phyloP scores from a whole-genome alignment of 2,888 invertebrate genomes.

The Ditylenchus weischeri region DNA sequence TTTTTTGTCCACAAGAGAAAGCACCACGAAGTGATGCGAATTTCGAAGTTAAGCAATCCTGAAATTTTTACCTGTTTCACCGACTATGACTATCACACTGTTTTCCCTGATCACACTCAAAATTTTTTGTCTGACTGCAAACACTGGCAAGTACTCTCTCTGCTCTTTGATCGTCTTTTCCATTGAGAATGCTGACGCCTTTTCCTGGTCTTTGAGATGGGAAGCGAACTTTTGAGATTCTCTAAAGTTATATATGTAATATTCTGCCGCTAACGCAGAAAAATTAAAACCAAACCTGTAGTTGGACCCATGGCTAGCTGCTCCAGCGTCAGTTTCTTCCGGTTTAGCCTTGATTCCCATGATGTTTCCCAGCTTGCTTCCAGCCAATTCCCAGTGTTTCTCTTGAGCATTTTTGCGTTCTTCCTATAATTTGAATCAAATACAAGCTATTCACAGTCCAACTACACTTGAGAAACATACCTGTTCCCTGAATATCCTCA shows the following conservation, averaged over 20 bases:
- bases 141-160: slow-evolving; percentile 85
- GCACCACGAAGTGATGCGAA: neutral
- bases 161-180: slow-evolving; percentile 75
- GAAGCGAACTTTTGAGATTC: slow-evolving; percentile 94
- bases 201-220: slow-evolving; percentile 70
- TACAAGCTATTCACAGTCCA: too few relatives aligned
- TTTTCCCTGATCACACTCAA: slow-evolving; percentile 67
- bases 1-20: too few relatives aligned
- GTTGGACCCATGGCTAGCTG: slow-evolving; percentile 46
- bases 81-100: slow-evolving; percentile 54
- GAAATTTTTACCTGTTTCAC: slow-evolving; percentile 60
- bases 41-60: neutral
- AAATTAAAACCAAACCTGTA: slow-evolving; percentile 29
- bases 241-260: slow-evolving; percentile 69
- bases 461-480: too few relatives aligned
- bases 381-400: slow-evolving; percentile 97
- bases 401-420: slow-evolving; percentile 90
- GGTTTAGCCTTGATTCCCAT: slow-evolving; percentile 83
- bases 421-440: slow-evolving; percentile 62
- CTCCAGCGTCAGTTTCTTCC: slow-evolving; percentile 65
- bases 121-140: slow-evolving; percentile 83
- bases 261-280: neutral
- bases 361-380: slow-evolving; percentile 89
- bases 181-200: slow-evolving; percentile 77
- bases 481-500: slow-evolving; percentile 85